These are phyloP conservation scores for Thryonomys swinderianus DNA, from an alignment of 2,113 vertebrate genomes.

Conservation along the genomic window DNA sequence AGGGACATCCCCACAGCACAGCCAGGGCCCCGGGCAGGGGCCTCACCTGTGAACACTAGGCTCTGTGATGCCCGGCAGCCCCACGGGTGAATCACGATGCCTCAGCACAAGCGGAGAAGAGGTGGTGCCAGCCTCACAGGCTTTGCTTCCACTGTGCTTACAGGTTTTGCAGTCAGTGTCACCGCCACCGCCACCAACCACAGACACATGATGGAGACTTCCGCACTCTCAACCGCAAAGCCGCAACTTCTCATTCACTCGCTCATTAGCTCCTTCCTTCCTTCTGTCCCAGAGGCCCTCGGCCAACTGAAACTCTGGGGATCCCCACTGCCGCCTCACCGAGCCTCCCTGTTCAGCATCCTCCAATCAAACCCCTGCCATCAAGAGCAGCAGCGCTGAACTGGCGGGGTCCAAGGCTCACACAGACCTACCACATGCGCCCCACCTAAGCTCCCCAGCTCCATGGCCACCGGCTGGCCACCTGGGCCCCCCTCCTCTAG, in stretches of 20 bases:
- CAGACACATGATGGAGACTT: not conserved
- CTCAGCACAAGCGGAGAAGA: not conserved
- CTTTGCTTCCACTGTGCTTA: not conserved
- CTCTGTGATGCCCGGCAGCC: not conserved
- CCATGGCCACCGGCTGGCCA: not conserved
- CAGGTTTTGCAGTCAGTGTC: not conserved
- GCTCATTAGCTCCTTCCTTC: not conserved
- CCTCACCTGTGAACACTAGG: not conserved
- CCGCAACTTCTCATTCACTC: not conserved
- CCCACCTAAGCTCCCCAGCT: not conserved
- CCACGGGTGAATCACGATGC: not conserved
- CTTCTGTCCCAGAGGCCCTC: not conserved
- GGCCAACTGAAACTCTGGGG: not conserved
- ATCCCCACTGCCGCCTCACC: not conserved
- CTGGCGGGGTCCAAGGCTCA: not conserved
- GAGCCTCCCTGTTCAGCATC: not conserved
- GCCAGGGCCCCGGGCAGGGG: not conserved
- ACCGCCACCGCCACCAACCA: not conserved
- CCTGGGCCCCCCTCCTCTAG: not conserved
- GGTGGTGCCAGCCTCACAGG: not conserved
- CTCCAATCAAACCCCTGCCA: not conserved
- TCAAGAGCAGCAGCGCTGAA: not conserved
- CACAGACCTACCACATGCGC: too few relatives aligned
- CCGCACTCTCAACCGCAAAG: not conserved
- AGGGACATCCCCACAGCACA: fast-evolving